Percentiles rank a stretch among this genome's conserved stretches.
These are phyloP conservation scores for Pyrgilauda ruficollis DNA, from an alignment of 2,113 vertebrate genomes.

Conservation along the genomic window DNA sequence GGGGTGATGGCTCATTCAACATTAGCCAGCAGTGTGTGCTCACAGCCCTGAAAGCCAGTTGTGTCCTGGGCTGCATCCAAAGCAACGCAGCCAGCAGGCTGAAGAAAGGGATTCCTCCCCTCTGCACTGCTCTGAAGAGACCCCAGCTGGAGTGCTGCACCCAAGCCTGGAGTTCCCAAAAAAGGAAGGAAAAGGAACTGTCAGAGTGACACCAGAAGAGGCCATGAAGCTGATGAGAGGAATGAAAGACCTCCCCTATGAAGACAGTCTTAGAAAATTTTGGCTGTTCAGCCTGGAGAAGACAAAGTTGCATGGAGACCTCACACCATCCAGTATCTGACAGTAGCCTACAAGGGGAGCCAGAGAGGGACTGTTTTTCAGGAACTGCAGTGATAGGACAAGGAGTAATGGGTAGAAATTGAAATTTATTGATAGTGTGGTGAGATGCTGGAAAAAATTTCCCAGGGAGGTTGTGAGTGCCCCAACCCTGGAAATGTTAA, in stretches of 20 bases:
- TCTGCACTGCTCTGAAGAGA: not conserved
- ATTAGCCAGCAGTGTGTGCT: not conserved
- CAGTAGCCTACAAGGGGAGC: not conserved
- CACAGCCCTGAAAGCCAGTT: not conserved
- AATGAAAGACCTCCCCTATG: too few relatives aligned
- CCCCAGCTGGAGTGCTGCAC: not conserved
- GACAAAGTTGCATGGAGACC: not conserved
- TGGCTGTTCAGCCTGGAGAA: not conserved
- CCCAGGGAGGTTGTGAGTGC: not conserved
- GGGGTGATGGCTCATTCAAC: not conserved
- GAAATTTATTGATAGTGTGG: not conserved
- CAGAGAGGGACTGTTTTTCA: not conserved
- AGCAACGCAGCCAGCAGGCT: rapidly evolving
- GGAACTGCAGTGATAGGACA: not conserved
- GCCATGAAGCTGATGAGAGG: not conserved
- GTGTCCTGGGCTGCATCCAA: not conserved
- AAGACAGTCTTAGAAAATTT: not conserved
- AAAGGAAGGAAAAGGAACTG: not conserved
- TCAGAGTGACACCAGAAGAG: not conserved
- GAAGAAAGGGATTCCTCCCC: not conserved
- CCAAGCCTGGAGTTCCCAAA: not conserved
- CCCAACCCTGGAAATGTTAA: not conserved
- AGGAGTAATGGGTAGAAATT: not conserved
- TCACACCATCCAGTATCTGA: not conserved
- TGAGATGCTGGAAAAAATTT: not conserved